Conservation (phyloP, 1,140 invertebrate genomes). For the Drosophila nigrodunni region DNA sequence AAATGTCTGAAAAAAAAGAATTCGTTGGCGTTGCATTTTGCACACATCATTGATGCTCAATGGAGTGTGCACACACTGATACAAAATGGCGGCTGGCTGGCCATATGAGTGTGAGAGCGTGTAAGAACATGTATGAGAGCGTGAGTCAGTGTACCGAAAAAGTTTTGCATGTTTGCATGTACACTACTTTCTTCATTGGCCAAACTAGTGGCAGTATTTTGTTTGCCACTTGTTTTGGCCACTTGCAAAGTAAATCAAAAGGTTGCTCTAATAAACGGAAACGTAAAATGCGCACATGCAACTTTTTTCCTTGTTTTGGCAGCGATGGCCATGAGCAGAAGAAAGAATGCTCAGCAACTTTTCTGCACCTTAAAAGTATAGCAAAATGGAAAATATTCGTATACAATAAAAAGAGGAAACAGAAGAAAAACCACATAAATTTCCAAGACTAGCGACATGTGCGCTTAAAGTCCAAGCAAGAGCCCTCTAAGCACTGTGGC, state of each 20-base stretch:
- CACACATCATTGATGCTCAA: constrained; percentile 81
- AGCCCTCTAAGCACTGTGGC: constrained; percentile 36
- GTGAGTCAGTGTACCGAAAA: constrained; percentile 53
- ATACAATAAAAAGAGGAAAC: constrained; percentile 29
- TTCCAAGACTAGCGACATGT: constrained; percentile 40
- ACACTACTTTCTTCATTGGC: constrained; percentile 45
- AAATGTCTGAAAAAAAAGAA: constrained; percentile 54
- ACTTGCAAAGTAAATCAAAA: constrained; percentile 78
- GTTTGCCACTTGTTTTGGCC: constrained; percentile 74
- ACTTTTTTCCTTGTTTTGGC: constrained; percentile 44
- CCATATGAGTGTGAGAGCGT: constrained; percentile 38
- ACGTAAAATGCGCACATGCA: constrained; percentile 76
- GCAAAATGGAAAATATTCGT: constrained; percentile 9
- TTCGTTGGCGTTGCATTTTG: constrained; percentile 82
- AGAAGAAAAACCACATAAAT: constrained; percentile 59
- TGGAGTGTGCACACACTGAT: constrained; percentile 82
- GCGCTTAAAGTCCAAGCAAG: constrained; percentile 50
- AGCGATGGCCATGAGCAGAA: not conserved
- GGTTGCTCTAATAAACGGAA: constrained; percentile 76
- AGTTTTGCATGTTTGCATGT: constrained; percentile 57
- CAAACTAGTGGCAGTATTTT: constrained; percentile 47
- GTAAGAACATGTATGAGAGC: constrained; percentile 10
- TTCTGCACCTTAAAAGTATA: constrained; percentile 27
- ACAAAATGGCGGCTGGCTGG: constrained; percentile 72
- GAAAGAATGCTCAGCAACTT: constrained; percentile 53